Evolutionary conservation across 2,888 invertebrate species (phyloP), one percentile per base, ranked within the genome.

Genomic region (Melipona bicolor): DNA sequence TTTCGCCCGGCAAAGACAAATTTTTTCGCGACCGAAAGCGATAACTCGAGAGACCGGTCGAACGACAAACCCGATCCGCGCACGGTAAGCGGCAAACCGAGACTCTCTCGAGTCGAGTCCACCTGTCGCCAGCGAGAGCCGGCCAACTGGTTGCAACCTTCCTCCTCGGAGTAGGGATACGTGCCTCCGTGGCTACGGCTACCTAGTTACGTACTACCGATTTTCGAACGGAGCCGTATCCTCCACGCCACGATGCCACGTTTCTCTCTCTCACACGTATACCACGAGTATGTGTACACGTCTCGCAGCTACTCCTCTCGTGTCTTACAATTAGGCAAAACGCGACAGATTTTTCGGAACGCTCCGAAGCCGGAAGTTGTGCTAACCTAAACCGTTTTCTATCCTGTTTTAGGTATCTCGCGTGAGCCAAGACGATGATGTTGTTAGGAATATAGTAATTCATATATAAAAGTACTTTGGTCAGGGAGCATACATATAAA

Each of bases 11-110:
- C 43, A 19, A 24, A 59, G 13, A n/a, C 13, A 21, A 27, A 83
- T 15, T 36, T 79, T 77, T 69, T 69, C 49, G 73, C 27, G 59
- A 49, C 62, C 77, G 76, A 85, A 75, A 76, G 52, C 64, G 62
- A 67, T 49, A 70, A 73, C 69, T 24, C 21, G 74, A 67, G 62
- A 52, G 69, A 81, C 64, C 86, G 88, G 82, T 89, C 93, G 94
- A 93, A 91, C 94, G 93, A 94, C 94, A 94, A 94, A 94, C 93
- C 92, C 91, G 90, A 86, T 84, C 87, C 80, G 85, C 83, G 79
- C 87, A 78, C 88, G 88, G 90, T 88, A 88, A 85, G 88, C 88
- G 91, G 84, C 83, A 78, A 89, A 89, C 85, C 91, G 90, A 89
- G 91, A 88, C 90, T 87, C 88, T 81, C 83, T 68, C 85, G 84